A percentile compares a stretch with the other conserved stretches of the same genome.
phyloP scores from a whole-genome alignment of 2,113 vertebrate species.

The Thalassoma bifasciatum region DNA sequence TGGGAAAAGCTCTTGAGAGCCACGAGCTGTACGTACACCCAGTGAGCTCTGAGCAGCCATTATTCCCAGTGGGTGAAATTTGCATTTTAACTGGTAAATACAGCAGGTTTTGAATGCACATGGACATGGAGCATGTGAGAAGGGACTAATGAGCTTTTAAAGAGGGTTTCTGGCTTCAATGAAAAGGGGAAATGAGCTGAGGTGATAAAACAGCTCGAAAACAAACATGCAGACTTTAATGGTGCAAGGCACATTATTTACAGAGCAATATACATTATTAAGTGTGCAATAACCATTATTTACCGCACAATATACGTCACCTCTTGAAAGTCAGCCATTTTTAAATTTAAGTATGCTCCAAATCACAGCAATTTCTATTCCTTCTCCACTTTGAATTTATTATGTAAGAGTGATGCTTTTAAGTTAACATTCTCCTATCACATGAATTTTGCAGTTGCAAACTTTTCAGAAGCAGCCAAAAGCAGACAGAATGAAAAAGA shows the following conservation, averaged over 20 bases:
- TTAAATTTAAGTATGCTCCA: no score
- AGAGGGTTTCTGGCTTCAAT: conserved; percentile 14
- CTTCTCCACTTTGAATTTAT: no score
- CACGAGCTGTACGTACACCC: conserved; percentile 34
- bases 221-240: conserved; percentile 14
- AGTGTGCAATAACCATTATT: no score
- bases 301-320: no score
- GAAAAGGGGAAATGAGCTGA: conserved; percentile 21
- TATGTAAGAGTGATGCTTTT: no score
- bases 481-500: neutral
- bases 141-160: conserved; percentile 30
- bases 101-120: conserved; percentile 29
- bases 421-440: no score
- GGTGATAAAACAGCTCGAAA: conserved; percentile 18
- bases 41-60: conserved; percentile 29
- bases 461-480: neutral
- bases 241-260: neutral
- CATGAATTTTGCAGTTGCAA: neutral
- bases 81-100: conserved; percentile 67
- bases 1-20: conserved; percentile 50
- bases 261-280: no score
- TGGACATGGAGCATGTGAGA: conserved; percentile 11
- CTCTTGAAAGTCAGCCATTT: no score
- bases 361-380: no score
- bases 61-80: conserved; percentile 53